These are phyloP conservation scores for Circaetus cinerascens DNA, from an alignment of 2,113 vertebrate genomes.

Conservation along the genomic window DNA sequence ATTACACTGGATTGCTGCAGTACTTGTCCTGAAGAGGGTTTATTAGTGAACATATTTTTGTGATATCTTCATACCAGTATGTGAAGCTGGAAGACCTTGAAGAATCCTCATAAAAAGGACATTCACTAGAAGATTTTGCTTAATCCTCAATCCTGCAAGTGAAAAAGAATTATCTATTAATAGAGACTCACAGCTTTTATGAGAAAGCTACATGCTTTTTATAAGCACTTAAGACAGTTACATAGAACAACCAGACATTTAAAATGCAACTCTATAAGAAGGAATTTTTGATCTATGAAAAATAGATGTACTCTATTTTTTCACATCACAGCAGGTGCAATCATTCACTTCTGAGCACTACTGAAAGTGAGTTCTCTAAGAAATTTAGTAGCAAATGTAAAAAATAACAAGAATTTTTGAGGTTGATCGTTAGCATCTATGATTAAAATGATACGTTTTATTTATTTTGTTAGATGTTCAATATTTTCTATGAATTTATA, in stretches of 20 bases:
- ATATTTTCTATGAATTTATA: constrained; percentile 90
- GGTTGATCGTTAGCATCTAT: constrained; percentile 82
- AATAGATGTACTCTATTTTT: constrained; percentile 70
- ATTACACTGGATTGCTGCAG: constrained; percentile 65
- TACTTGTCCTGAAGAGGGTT: constrained; percentile 38
- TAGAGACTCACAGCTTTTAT: constrained; percentile 46
- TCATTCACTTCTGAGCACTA: constrained; percentile 72
- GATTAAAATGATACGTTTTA: constrained; percentile 85
- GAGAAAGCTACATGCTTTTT: constrained; percentile 50
- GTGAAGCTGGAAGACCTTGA: constrained; percentile 53
- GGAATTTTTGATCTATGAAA: constrained; percentile 72
- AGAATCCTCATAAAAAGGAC: constrained; percentile 31
- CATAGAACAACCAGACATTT: constrained; percentile 43
- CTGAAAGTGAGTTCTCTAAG: constrained; percentile 73
- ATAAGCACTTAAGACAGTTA: constrained; percentile 63
- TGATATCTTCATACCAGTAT: constrained; percentile 7
- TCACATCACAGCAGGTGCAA: constrained; percentile 65
- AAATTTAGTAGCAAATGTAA: constrained; percentile 73
- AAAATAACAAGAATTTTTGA: constrained; percentile 74
- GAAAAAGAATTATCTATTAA: background rate
- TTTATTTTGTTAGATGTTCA: constrained; percentile 90
- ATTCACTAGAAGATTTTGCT: constrained; percentile 43
- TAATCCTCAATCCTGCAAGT: constrained; percentile 28
- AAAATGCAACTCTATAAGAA: constrained; percentile 67
- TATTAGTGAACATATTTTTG: background rate